Base-by-base conservation (phyloP, 2,113 vertebrate genomes). In the Brachionichthys hirsutus region DNA sequence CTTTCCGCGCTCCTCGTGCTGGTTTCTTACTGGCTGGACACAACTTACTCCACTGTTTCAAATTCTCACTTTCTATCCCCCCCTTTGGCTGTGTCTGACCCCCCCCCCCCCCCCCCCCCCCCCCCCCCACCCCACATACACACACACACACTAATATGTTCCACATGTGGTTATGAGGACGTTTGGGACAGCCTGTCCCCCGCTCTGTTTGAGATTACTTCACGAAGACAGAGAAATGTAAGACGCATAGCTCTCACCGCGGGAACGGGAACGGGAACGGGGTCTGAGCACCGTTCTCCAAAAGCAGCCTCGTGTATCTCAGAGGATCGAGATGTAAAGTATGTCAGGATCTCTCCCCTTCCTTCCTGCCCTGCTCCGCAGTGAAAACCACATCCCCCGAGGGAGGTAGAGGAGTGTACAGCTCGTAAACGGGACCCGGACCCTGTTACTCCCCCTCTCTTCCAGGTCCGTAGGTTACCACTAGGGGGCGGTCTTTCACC, bases 401-500 rank as follows among this genome's bases (percentile, higher is more conserved):
- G 73, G 64, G 41, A 24, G 53, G 19, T 64, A 36, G 15, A 7
- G 18, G 19, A 34, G 74, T 17, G 36, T n/a, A 2, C 53, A 41
- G 43, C 9, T 24, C 40, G 24, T 73, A 41, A 56, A 58, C 64
- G 56, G 9, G 58, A 56, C 45, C 3, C 9, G 40, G 2, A 67
- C 56, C 38, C 9, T 16, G 40, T 8, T n/a, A n/a, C n/a, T n/a
- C n/a, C n/a, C n/a, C n/a, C n/a, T n/a, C n/a, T n/a, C n/a, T 18
- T 34, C 14, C 38, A 55, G 15, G 3, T 65, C 13, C 17, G 2
- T 11, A 17, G 13, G 30, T 13, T 12, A 57, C 85, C 87, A 78
- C 80, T 84, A 85, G 89, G 80, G 80, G 89, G 85, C 12, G 75
- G 62, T 78, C 59, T 50, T 17, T 62, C 56, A 72, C 82, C 66